Base-by-base conservation (phyloP, 2,113 vertebrate genomes). In the Syngnathus typhle region DNA sequence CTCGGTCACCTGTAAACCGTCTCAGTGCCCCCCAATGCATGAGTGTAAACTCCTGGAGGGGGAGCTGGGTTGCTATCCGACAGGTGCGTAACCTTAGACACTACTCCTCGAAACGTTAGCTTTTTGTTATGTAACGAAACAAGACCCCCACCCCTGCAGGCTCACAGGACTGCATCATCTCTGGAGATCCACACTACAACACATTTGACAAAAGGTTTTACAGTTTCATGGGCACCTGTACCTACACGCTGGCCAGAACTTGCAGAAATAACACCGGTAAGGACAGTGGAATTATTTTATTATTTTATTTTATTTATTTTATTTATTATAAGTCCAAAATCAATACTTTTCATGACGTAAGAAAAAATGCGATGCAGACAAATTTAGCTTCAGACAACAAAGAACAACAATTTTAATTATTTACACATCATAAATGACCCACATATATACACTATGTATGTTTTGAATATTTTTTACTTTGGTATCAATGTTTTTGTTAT, bases 191-290 rank as follows among this genome's bases (percentile, higher is more conserved):
- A 6, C 94, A 95, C 61, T 94, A 94, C 69, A 89, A 73, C 69
- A 95, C 92, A 0, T 96, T 94, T 54, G 94, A 96, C 23, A 89
- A 89, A 44, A 90, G 72, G 37, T 90, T 65, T 76, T 94, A 87
- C 27, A 89, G 85, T 72, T 94, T 94, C 84, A 95, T 95, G 94
- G 94, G 94, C 43, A 93, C 93, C 1, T 96, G 94, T 72, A 89
- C 91, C 10, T 95, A 96, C 85, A 91, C 87, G 0, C 74, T 93
- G 71, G 90, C 91, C 49, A 87, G 88, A 54, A 87, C 72, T 70
- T 92, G 90, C 83, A 74, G 65, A 61, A 91, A 90, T 70, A 83
- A 52, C 79, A 90, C 88, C 41, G 89, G 90, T 91, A 44, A 32
- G 19, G 38, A 23, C 9, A 59, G 18, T 32, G 27, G 27, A 32